These are phyloP conservation scores for Andrena praecox DNA, from an alignment of 2,888 invertebrate genomes.

Conservation along the genomic window DNA sequence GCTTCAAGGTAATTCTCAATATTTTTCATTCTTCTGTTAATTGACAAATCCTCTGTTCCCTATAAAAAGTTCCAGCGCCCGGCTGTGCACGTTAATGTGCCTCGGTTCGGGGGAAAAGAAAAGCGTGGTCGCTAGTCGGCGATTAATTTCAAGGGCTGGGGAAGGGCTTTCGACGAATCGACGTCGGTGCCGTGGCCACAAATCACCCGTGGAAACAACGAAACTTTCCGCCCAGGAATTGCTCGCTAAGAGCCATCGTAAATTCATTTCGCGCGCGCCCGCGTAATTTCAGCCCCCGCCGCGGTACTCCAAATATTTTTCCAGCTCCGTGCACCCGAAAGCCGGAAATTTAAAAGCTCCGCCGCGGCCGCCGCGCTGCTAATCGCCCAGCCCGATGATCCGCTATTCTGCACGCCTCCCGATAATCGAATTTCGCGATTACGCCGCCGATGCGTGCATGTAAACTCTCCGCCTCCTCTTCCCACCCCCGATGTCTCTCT, in stretches of 20 bases:
- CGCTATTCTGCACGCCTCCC: conserved; percentile 48
- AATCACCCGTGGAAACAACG: conserved; percentile 48
- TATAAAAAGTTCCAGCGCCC: not conserved
- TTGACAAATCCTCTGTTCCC: too few species aligned
- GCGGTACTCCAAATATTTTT: conserved; percentile 64
- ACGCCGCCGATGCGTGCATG: conserved; percentile 40
- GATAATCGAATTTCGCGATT: conserved; percentile 68
- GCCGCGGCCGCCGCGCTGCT: conserved; percentile 21
- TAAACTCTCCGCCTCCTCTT: conserved; percentile 9
- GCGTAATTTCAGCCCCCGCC: conserved; percentile 40
- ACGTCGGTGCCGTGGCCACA: conserved; percentile 2
- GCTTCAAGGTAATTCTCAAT: too few species aligned
- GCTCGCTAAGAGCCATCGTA: conserved; percentile 48
- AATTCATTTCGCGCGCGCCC: conserved; percentile 49
- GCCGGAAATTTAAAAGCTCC: conserved; percentile 63
- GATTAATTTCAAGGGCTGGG: conserved; percentile 30
- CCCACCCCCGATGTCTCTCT: not conserved
- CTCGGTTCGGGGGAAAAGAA: not conserved
- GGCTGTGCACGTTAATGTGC: not conserved
- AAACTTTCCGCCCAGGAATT: conserved; percentile 52
- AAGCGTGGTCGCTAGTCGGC: not conserved
- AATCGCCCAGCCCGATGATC: conserved; percentile 62
- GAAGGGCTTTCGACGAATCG: conserved; percentile 27
- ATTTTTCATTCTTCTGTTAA: too few species aligned
- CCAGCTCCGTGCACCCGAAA: conserved; percentile 43